Evolutionary conservation across 2,113 vertebrate species (phyloP).

Genomic region (Pollimyrus isidori): DNA sequence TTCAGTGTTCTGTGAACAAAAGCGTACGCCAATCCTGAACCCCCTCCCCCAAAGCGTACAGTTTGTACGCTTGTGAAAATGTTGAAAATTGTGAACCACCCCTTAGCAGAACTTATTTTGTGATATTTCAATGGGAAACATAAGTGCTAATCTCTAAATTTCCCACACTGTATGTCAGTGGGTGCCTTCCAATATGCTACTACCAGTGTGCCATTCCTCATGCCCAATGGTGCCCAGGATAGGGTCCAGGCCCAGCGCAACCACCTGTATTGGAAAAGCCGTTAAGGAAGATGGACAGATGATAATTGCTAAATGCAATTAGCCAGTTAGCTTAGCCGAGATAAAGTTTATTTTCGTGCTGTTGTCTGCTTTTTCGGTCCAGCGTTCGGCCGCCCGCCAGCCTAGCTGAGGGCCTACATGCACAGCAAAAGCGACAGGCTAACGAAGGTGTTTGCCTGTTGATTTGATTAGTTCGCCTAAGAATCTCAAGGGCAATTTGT

Average conservation of each 20-base stretch:
- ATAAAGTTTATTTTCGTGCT: neutral
- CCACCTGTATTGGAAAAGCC: neutral
- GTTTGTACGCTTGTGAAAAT: too few relatives aligned
- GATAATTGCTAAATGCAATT: neutral
- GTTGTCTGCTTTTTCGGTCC: neutral
- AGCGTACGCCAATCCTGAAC: too few relatives aligned
- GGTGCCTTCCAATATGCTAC: neutral
- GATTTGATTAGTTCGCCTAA: slow-evolving; percentile 16
- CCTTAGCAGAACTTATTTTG: neutral
- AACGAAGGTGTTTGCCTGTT: neutral
- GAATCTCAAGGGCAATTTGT: slow-evolving; percentile 1
- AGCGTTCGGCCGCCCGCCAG: neutral
- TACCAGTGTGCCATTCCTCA: neutral
- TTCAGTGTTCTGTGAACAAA: too few relatives aligned
- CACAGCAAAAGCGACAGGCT: neutral
- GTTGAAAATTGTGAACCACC: too few relatives aligned
- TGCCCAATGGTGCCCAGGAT: neutral
- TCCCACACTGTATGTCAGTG: neutral
- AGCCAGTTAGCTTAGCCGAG: neutral
- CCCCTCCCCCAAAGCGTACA: too few relatives aligned
- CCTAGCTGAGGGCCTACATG: neutral
- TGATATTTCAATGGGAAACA: neutral
- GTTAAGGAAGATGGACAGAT: neutral
- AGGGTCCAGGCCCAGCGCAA: neutral
- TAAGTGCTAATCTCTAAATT: neutral